Percentiles rank a stretch among this genome's conserved stretches.
Evolutionary conservation across 1,140 invertebrate species (phyloP).

Genomic region (Paralvinella palmiformis): DNA sequence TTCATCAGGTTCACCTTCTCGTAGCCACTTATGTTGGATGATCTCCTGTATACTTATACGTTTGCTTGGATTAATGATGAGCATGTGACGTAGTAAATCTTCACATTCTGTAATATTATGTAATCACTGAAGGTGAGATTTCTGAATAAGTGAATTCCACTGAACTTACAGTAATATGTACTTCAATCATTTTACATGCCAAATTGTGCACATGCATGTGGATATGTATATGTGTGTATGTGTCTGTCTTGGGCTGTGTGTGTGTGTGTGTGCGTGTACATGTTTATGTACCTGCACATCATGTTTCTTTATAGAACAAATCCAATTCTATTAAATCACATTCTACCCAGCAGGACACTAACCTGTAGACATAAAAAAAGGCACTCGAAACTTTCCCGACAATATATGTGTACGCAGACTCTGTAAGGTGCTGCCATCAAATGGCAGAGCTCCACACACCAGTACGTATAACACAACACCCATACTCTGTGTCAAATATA

Average conservation of each 20-base stretch:
- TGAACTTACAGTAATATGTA: too few species aligned
- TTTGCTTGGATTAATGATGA: constrained; percentile 77
- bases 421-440: constrained; percentile 81
- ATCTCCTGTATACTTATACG: constrained; percentile 75
- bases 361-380: constrained; percentile 89
- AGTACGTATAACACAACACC: constrained; percentile 90
- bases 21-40: constrained; percentile 77
- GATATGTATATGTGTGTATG: too few species aligned
- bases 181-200: too few species aligned
- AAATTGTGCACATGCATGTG: too few species aligned
- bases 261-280: too few species aligned
- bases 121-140: too few species aligned
- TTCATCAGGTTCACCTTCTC: constrained; percentile 47
- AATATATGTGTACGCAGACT: constrained; percentile 73
- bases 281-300: too few species aligned
- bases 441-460: constrained; percentile 79
- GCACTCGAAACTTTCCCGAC: constrained; percentile 81
- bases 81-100: constrained; percentile 84
- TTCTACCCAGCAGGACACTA: constrained; percentile 31
- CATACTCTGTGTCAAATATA: constrained; percentile 66
- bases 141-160: too few species aligned
- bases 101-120: constrained; percentile 84
- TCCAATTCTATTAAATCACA: background rate
- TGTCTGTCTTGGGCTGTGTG: too few species aligned
- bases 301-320: background rate